Evolutionary conservation across 2,797 vertebrate species (phyloP).

Genomic region (Psittacula derbiana): DNA sequence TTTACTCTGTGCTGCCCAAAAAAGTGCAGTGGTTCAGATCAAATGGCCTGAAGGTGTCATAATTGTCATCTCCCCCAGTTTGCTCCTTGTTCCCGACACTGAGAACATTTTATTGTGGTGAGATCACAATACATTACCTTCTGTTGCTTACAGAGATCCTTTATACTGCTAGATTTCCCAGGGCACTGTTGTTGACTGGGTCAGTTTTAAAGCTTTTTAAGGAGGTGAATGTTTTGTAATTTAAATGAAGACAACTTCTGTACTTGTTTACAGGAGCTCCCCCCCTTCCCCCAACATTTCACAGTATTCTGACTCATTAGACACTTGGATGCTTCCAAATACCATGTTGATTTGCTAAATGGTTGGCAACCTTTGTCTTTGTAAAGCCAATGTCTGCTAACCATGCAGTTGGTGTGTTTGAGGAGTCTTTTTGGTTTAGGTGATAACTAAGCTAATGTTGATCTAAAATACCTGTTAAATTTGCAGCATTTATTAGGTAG

Average conservation of each 20-base stretch:
- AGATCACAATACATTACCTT: constrained; percentile 31
- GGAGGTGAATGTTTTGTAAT: constrained; percentile 66
- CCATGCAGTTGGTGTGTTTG: constrained; percentile 46
- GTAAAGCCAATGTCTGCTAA: constrained; percentile 52
- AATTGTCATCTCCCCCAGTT: constrained; percentile 23
- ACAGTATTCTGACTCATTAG: constrained; percentile 64
- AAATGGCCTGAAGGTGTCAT: constrained; percentile 15
- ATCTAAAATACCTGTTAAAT: constrained; percentile 59
- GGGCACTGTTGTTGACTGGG: constrained; percentile 40
- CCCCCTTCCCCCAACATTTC: constrained; percentile 29
- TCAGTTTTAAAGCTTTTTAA: constrained; percentile 71
- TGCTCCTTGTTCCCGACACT: constrained; percentile 21
- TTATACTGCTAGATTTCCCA: constrained; percentile 36
- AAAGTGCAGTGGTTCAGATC: constrained; percentile 56
- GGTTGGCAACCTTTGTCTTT: constrained; percentile 51
- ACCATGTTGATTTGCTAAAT: constrained; percentile 54
- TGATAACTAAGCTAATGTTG: constrained; percentile 65
- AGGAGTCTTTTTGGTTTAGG: constrained; percentile 53
- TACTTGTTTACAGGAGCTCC: constrained; percentile 64
- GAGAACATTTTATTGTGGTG: neutral
- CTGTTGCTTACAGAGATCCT: constrained; percentile 29
- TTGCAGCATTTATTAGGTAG: constrained; percentile 62
- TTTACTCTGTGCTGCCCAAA: constrained; percentile 52
- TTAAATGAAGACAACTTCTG: constrained; percentile 65
- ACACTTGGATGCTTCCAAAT: constrained; percentile 64